These are phyloP conservation scores for Madoqua kirkii DNA, from an alignment of 2,113 vertebrate genomes.

Conservation along the genomic window DNA sequence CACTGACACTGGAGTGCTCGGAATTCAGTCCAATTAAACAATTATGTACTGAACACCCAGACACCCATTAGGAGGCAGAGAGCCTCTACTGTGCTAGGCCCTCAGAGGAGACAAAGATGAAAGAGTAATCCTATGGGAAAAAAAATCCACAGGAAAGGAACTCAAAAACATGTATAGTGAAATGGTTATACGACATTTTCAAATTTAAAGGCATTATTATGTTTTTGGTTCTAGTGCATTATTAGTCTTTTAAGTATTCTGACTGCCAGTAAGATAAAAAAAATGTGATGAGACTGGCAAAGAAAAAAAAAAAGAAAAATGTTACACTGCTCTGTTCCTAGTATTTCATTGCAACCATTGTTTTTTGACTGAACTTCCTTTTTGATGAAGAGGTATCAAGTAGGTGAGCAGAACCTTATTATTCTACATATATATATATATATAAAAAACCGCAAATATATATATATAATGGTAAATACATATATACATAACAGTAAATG, in stretches of 20 bases:
- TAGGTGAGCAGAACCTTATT: background rate
- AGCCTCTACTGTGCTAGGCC: background rate
- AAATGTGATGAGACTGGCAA: background rate
- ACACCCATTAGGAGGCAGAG: background rate
- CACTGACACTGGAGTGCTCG: background rate
- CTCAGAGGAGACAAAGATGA: background rate
- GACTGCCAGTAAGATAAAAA: background rate
- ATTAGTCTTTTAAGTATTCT: background rate
- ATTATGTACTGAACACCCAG: background rate
- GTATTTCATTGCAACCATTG: background rate
- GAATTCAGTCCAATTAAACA: background rate
- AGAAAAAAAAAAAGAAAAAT: background rate
- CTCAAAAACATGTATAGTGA: background rate
- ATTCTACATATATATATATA: background rate
- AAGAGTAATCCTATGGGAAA: background rate
- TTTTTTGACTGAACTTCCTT: background rate
- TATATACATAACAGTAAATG: background rate
- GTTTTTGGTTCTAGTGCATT: background rate
- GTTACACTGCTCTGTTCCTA: background rate
- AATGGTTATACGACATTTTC: background rate
- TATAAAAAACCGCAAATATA: background rate
- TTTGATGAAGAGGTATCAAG: background rate
- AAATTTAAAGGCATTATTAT: background rate
- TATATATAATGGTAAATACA: background rate
- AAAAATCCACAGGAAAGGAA: background rate